Evolutionary conservation across 2,888 invertebrate species (phyloP).

Genomic region (Cephus spinipes): DNA sequence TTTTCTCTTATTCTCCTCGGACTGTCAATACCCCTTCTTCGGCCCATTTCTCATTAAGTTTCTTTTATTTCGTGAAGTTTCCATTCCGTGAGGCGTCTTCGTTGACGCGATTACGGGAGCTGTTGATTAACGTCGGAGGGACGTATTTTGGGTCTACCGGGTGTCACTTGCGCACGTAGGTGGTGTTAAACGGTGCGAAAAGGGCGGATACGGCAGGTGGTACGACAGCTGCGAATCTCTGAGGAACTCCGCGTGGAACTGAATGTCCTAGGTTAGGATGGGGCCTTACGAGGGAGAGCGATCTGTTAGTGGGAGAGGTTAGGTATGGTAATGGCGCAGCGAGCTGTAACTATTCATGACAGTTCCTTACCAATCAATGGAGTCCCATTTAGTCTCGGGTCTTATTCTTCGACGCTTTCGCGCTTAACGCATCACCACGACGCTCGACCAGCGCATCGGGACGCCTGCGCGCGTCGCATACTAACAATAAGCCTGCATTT

Average conservation of each 20-base stretch:
- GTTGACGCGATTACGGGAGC: background rate
- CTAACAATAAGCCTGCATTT: conserved; percentile 44
- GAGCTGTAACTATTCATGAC: background rate
- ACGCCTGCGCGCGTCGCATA: conserved; percentile 29
- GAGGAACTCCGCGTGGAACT: background rate
- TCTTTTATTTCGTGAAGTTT: background rate
- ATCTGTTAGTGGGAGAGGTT: background rate
- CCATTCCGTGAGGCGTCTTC: background rate
- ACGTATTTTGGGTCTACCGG: background rate
- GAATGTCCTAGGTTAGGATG: background rate
- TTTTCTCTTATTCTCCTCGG: background rate
- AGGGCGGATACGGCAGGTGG: conserved; percentile 57
- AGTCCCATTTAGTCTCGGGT: background rate
- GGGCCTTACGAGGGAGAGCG: background rate
- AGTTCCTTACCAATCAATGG: background rate
- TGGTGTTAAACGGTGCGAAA: conserved; percentile 52
- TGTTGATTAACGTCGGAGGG: background rate
- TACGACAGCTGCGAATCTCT: conserved; percentile 53
- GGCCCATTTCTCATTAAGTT: background rate
- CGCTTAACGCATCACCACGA: background rate
- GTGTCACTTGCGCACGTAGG: conserved; percentile 39
- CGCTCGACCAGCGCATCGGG: conserved; percentile 20
- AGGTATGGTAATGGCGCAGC: background rate
- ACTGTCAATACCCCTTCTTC: background rate
- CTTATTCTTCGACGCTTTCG: background rate